phyloP scores from a whole-genome alignment of 2,888 invertebrate genomes.

The Apeira syringaria region DNA sequence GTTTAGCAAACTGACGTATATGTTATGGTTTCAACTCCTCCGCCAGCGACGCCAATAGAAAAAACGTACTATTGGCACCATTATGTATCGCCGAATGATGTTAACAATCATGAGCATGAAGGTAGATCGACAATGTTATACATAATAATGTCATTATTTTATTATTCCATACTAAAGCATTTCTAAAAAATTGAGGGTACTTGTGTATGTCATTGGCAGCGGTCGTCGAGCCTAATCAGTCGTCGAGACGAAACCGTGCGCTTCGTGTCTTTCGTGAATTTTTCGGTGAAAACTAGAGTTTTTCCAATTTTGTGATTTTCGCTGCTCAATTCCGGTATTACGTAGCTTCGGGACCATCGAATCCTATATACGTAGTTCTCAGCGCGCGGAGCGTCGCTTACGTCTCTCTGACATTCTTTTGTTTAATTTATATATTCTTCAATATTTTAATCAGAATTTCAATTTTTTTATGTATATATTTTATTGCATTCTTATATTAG shows the following conservation, averaged over 20 bases:
- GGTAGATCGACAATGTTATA: too few relatives aligned
- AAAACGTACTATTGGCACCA: too few relatives aligned
- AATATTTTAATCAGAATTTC: too few relatives aligned
- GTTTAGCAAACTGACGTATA: constrained; percentile 5
- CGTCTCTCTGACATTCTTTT: constrained; percentile 48
- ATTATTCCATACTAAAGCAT: too few relatives aligned
- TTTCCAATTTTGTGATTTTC: constrained; percentile 22
- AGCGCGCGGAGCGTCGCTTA: constrained; percentile 29
- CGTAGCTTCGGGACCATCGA: constrained; percentile 31
- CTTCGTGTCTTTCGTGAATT: constrained; percentile 44
- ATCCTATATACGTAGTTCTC: constrained; percentile 22
- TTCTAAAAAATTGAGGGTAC: constrained; percentile 45
- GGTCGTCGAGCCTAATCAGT: constrained; percentile 41
- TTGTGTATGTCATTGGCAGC: constrained; percentile 20
- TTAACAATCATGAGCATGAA: too few relatives aligned
- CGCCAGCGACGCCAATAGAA: too few relatives aligned
- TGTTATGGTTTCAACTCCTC: background rate
- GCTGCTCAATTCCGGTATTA: constrained; percentile 21
- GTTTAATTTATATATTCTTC: constrained; percentile 17
- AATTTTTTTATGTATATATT: constrained; percentile 9
- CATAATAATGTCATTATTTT: too few relatives aligned
- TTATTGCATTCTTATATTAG: constrained; percentile 24
- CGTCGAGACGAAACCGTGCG: constrained; percentile 60
- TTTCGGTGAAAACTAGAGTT: constrained; percentile 37
- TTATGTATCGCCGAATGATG: too few relatives aligned